Base-by-base conservation (phyloP, 2,797 vertebrate genomes). In the Scyliorhinus canicula region DNA sequence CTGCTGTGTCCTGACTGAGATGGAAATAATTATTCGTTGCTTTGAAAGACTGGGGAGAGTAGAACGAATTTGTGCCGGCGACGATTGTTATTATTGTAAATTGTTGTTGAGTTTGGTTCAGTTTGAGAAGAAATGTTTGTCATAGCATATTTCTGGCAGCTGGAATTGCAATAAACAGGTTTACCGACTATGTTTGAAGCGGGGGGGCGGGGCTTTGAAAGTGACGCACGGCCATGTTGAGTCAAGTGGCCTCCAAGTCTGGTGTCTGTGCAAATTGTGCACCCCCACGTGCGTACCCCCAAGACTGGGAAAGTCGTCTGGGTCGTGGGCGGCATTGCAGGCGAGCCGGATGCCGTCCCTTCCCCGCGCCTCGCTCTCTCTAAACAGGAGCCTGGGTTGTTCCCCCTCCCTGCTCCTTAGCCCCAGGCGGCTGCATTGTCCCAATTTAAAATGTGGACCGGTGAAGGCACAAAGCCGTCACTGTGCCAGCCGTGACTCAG, bases 281-380 rank as follows among this genome's bases (percentile, higher is more conserved):
- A 21, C 5, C 0, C n/a, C 12, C 12, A 12, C 0, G 31, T 74
- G 31, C 5, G 65, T 26, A 2, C 12, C 2, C 7, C 8, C 0
- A 69, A 69, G 67, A 69, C 26, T 28, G 26, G 24, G 69, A 71
- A 35, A 35, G 69, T 71, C 28, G 4, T 24, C 26, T 26, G 28
- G 69, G 21, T 24, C 0, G 24, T 67, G 24, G 65, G 21, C 24
- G 65, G 65, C 65, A 67, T 67, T 24, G 21, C 24, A 31, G 69
- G 31, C 9, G 69, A 74, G 31, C 69, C 69, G 8, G 69, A 35
- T 74, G 31, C 31, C 12, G 69, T 74, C 7, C 8, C 31, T 8
- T 8, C 5, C 69, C 31, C 31, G 3, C 31, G 4, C 31, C 31
- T 7, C 69, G 8, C 31, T 35, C 1, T 74, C 69, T 35, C 1